Percentiles rank a stretch among this genome's conserved stretches.
phyloP scores from a whole-genome alignment of 64 coral and sea anemone species.

The Pocillopora damicornis region DNA sequence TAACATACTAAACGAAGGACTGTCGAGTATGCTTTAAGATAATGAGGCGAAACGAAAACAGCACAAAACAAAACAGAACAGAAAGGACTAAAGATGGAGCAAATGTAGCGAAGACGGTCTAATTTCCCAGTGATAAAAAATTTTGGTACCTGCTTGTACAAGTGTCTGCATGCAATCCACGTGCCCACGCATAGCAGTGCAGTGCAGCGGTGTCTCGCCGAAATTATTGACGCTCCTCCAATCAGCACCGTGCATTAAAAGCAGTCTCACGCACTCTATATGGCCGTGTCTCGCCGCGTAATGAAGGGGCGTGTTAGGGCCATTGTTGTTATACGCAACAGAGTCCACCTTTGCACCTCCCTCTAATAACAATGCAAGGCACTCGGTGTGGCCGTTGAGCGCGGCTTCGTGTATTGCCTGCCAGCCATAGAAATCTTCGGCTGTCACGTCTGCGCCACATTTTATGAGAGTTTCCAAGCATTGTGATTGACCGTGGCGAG shows the following conservation, averaged over 20 bases:
- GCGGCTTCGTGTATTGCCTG: conserved; percentile 61
- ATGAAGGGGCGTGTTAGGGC: conserved; percentile 48
- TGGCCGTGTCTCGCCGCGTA: conserved; percentile 52
- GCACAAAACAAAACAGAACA: no score
- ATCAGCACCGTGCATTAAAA: conserved; percentile 42
- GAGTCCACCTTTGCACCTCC: conserved; percentile 38
- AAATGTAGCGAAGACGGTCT: no score
- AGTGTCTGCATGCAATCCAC: conserved; percentile 67
- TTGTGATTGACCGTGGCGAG: conserved; percentile 41
- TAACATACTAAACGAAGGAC: no score
- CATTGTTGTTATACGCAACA: conserved; percentile 50
- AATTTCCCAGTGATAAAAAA: not conserved
- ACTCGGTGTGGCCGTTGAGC: conserved; percentile 46
- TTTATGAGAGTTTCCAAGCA: conserved; percentile 37
- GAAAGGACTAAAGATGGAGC: no score
- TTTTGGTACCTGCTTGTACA: conserved; percentile 41
- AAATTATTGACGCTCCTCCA: conserved; percentile 32
- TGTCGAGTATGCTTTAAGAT: no score
- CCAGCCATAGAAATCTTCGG: conserved; percentile 59
- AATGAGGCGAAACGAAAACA: no score
- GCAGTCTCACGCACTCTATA: conserved; percentile 21
- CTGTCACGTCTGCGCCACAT: conserved; percentile 46
- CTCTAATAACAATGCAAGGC: conserved; percentile 38
- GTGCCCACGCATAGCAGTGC: conserved; percentile 64
- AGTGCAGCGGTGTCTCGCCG: conserved; percentile 55